Evolutionary conservation across 2,888 invertebrate genomes (phyloP).

Genomic region (Standfussiana lucernea): DNA sequence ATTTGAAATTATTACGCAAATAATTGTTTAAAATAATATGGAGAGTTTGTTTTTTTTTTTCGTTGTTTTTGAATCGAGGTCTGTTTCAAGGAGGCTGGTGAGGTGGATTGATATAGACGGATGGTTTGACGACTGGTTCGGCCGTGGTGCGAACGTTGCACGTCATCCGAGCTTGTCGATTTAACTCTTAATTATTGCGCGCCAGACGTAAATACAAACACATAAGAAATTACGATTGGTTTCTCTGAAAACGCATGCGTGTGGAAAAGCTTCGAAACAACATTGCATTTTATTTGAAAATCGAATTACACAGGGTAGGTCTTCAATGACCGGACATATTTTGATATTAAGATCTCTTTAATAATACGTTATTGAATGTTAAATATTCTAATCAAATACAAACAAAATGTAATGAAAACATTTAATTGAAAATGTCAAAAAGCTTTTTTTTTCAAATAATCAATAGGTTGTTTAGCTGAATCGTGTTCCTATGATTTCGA

Average conservation of each 20-base stretch:
- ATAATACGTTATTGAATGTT: too few species aligned
- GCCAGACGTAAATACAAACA: constrained; percentile 40
- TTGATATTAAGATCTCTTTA: neutral
- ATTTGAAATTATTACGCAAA: constrained; percentile 60
- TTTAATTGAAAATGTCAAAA: neutral
- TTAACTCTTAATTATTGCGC: constrained; percentile 44
- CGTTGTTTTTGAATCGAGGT: constrained; percentile 48
- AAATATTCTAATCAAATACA: too few species aligned
- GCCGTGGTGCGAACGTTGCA: constrained; percentile 28
- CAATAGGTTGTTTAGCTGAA: too few species aligned
- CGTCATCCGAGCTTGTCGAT: constrained; percentile 34
- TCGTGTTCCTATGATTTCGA: too few species aligned
- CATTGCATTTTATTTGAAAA: neutral
- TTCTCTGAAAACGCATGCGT: constrained; percentile 15
- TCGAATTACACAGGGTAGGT: neutral
- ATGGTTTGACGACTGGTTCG: constrained; percentile 38
- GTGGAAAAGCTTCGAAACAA: neutral
- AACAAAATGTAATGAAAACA: neutral
- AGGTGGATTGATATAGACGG: constrained; percentile 25
- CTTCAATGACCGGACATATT: neutral
- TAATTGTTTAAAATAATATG: constrained; percentile 63
- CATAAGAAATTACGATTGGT: constrained; percentile 36
- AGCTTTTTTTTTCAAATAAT: fast-evolving
- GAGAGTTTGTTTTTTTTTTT: constrained; percentile 53
- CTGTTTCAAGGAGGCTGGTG: constrained; percentile 38